Evolutionary conservation across 2,797 vertebrate species (phyloP).

Genomic region (Ptychobarbus kaznakovi): DNA sequence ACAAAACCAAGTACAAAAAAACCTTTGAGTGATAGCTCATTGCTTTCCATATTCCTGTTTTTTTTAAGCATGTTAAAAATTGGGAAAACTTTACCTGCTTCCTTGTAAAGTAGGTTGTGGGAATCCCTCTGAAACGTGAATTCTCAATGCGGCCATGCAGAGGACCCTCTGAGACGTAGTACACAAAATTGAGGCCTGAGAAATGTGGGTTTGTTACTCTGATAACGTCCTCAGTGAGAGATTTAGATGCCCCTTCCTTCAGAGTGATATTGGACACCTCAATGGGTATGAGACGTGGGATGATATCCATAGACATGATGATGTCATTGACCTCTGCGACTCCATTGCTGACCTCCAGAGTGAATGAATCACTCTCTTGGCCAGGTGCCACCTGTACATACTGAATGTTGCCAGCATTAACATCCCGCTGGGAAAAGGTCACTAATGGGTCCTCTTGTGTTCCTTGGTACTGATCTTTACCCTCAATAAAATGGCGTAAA

Average conservation of each 20-base stretch:
- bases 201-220: constrained; percentile 84
- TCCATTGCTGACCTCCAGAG: constrained; percentile 82
- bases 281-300: constrained; percentile 85
- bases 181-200: constrained; percentile 84
- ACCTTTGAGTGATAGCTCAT: background rate
- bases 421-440: constrained; percentile 85
- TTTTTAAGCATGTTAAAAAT: background rate
- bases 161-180: constrained; percentile 80
- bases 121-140: constrained; percentile 77
- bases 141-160: constrained; percentile 85
- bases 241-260: constrained; percentile 83
- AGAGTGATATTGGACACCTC: constrained; percentile 85
- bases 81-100: constrained; percentile 81
- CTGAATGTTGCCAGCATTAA: constrained; percentile 83
- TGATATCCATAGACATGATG: constrained; percentile 81
- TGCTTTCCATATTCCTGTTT: background rate
- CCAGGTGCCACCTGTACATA: constrained; percentile 82
- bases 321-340: constrained; percentile 78
- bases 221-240: constrained; percentile 81
- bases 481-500: constrained; percentile 77
- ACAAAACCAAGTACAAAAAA: background rate
- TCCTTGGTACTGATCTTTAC: constrained; percentile 72
- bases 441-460: constrained; percentile 73
- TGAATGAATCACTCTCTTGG: constrained; percentile 78
- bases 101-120: constrained; percentile 83